phyloP scores from a whole-genome alignment of 2,797 vertebrate species.

The Tiaroga cobitis region DNA sequence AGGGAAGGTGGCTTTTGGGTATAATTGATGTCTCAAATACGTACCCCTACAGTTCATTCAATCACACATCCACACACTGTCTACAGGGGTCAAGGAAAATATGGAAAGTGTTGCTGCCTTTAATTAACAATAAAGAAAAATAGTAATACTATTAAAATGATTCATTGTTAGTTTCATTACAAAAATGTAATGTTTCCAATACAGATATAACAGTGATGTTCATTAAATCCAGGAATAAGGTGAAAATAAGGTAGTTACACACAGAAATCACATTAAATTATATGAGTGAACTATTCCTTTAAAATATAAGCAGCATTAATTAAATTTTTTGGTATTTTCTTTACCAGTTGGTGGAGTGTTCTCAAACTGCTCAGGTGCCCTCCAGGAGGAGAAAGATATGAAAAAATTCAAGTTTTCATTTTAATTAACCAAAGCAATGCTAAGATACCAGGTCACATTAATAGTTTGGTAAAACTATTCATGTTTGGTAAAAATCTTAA shows the following conservation, averaged over 20 bases:
- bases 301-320: background rate
- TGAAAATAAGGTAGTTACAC: background rate
- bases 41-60: background rate
- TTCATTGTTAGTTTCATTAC: background rate
- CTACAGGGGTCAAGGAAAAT: background rate
- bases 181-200: background rate
- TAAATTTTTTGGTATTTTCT: background rate
- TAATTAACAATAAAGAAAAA: background rate
- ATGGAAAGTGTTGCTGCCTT: background rate
- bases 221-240: background rate
- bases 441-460: too few relatives aligned
- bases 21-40: slow-evolving; percentile 27
- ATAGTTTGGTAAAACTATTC: background rate
- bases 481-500: slow-evolving; percentile 2
- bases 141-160: background rate
- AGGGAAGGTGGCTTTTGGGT: background rate
- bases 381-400: background rate
- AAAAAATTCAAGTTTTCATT: background rate
- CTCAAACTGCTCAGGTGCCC: background rate
- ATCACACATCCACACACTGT: background rate
- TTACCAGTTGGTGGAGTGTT: background rate
- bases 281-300: background rate
- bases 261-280: background rate
- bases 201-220: background rate
- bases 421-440: background rate